A percentile compares a stretch with the other conserved stretches of the same genome.
phyloP scores from a whole-genome alignment of 2,888 invertebrate species.

The Eupithecia tripunctaria region DNA sequence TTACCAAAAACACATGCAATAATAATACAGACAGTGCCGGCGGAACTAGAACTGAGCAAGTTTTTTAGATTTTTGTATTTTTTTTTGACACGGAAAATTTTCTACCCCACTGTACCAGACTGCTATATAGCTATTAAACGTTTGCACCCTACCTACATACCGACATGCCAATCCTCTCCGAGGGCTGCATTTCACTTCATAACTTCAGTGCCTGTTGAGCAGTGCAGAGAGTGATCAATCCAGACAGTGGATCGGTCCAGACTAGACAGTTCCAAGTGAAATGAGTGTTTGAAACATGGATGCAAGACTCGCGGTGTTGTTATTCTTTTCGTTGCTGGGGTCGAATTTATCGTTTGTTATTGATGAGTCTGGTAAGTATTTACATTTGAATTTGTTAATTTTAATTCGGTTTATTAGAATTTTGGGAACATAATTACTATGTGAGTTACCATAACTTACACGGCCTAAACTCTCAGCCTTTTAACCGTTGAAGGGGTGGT shows the following conservation, averaged over 20 bases:
- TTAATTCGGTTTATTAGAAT: not conserved
- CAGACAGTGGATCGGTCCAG: too few relatives aligned
- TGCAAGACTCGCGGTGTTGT: constrained; percentile 52
- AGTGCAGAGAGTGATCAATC: constrained; percentile 10
- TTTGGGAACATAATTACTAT: not conserved
- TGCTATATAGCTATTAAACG: constrained; percentile 27
- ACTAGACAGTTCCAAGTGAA: constrained; percentile 3
- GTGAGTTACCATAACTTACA: too few relatives aligned
- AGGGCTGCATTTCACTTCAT: constrained; percentile 25
- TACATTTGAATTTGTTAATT: not conserved
- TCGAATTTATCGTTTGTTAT: constrained; percentile 61
- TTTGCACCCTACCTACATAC: constrained; percentile 38
- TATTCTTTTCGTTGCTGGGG: constrained; percentile 58
- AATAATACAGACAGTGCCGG: too few relatives aligned
- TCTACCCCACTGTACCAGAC: constrained; percentile 24
- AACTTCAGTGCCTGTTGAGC: constrained; percentile 8
- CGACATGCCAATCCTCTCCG: constrained; percentile 35
- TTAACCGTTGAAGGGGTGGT: too few relatives aligned
- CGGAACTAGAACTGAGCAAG: too few relatives aligned
- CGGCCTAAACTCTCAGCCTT: too few relatives aligned
- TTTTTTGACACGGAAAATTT: too few relatives aligned
- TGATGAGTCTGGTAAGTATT: constrained; percentile 58
- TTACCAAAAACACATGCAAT: too few relatives aligned
- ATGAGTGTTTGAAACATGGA: constrained; percentile 50
- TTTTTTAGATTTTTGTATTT: too few relatives aligned